Conservation (phyloP, 1,140 invertebrate species). For the Microvelia longipes region DNA sequence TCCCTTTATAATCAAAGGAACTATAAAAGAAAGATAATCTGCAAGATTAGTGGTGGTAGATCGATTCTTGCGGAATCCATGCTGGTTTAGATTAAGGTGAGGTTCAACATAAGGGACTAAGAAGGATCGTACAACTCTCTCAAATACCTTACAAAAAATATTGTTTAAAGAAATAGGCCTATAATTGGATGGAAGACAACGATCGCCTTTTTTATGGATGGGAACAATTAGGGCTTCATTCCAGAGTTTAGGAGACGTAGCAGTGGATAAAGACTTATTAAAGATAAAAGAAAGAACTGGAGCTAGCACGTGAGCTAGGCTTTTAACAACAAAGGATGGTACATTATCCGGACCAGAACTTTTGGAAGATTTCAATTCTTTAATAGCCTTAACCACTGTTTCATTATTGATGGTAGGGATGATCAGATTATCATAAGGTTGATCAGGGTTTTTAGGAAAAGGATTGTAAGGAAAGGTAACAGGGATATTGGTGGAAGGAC, state of each 20-base stretch:
- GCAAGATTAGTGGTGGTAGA: background rate
- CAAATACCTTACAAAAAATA: background rate
- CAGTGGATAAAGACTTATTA: background rate
- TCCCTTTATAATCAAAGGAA: background rate
- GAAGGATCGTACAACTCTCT: background rate
- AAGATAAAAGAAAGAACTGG: background rate
- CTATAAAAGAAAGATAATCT: background rate
- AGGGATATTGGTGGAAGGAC: background rate
- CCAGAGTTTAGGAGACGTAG: background rate
- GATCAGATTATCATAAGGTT: background rate
- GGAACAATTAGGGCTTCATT: background rate
- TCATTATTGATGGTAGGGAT: background rate
- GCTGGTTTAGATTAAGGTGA: background rate
- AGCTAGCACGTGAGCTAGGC: background rate
- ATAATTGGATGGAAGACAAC: background rate
- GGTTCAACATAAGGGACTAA: background rate
- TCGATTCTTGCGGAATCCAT: background rate
- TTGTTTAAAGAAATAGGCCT: background rate
- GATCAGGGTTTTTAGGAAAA: background rate
- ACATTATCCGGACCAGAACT: background rate
- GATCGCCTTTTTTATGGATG: background rate
- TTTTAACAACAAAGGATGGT: background rate
- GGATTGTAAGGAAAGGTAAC: background rate
- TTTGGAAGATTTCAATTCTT: background rate
- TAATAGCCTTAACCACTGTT: background rate